A percentile compares a stretch with the other conserved stretches of the same genome.
phyloP scores from a whole-genome alignment of 2,797 vertebrate species.

The Xenentodon cancila region DNA sequence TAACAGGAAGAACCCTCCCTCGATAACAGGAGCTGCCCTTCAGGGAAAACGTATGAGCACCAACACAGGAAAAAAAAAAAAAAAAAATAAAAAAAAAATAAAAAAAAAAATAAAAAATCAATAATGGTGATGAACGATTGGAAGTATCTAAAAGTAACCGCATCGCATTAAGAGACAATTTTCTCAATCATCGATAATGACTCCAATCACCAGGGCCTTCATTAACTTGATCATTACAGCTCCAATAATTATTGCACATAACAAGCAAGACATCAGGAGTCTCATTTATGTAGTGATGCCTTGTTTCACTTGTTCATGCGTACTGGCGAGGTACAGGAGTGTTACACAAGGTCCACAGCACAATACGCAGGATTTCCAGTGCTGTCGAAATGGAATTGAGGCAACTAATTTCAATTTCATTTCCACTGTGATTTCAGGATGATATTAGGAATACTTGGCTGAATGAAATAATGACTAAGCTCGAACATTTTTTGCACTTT shows the following conservation, averaged over 20 bases:
- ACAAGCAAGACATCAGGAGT: constrained; percentile 17
- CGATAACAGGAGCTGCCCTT: neutral
- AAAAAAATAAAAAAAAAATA: no score
- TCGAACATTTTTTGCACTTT: no score
- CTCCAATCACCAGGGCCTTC: constrained; percentile 19
- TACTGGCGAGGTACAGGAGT: neutral
- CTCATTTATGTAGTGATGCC: constrained; percentile 12
- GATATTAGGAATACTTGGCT: constrained; percentile 45
- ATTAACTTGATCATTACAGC: constrained; percentile 40
- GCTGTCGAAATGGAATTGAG: neutral
- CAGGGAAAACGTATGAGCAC: no score
- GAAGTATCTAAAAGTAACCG: constrained; percentile 21
- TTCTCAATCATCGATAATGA: constrained; percentile 42
- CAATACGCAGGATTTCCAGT: constrained; percentile 1
- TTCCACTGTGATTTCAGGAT: constrained; percentile 14
- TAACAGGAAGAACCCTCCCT: neutral
- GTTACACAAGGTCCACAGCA: neutral
- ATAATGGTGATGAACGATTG: constrained; percentile 7
- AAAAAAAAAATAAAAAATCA: constrained; percentile 11
- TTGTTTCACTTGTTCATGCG: constrained; percentile 19
- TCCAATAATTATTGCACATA: constrained; percentile 19
- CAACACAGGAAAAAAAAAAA: no score
- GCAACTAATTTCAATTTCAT: constrained; percentile 21
- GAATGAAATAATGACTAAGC: constrained; percentile 49
- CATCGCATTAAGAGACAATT: constrained; percentile 20